Evolutionary conservation across 2,113 vertebrate genomes (phyloP).

Genomic region (Lasiurus borealis): DNA sequence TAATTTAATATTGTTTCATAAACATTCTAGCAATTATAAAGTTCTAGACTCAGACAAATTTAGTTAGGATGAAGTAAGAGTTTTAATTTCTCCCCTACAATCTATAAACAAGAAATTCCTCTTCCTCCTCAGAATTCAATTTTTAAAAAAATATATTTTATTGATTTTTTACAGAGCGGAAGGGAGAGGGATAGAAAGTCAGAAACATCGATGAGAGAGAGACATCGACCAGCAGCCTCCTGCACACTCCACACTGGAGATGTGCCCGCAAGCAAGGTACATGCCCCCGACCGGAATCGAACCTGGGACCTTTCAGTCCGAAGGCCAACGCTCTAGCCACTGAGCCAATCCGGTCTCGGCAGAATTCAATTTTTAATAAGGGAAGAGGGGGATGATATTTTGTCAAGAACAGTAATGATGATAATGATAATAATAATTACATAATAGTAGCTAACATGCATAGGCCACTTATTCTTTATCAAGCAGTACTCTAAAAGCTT

Average conservation of each 20-base stretch:
- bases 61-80: not conserved
- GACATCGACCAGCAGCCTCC: too few species aligned
- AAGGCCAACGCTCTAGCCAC: too few species aligned
- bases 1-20: not conserved
- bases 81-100: not conserved
- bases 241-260: too few species aligned
- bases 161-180: too few species aligned
- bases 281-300: too few species aligned
- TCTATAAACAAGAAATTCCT: not conserved
- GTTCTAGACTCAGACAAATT: not conserved
- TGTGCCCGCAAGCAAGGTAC: too few species aligned
- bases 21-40: not conserved
- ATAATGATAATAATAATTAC: not conserved
- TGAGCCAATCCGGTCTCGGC: too few species aligned
- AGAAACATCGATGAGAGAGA: too few species aligned
- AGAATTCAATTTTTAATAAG: not conserved
- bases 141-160: too few species aligned
- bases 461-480: not conserved
- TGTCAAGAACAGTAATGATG: not conserved
- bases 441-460: not conserved
- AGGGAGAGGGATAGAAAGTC: too few species aligned
- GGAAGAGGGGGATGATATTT: not conserved
- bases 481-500: not conserved
- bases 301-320: too few species aligned
- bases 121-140: not conserved